These are phyloP conservation scores for Pipra filicauda DNA, from an alignment of 2,113 vertebrate genomes.

Conservation along the genomic window DNA sequence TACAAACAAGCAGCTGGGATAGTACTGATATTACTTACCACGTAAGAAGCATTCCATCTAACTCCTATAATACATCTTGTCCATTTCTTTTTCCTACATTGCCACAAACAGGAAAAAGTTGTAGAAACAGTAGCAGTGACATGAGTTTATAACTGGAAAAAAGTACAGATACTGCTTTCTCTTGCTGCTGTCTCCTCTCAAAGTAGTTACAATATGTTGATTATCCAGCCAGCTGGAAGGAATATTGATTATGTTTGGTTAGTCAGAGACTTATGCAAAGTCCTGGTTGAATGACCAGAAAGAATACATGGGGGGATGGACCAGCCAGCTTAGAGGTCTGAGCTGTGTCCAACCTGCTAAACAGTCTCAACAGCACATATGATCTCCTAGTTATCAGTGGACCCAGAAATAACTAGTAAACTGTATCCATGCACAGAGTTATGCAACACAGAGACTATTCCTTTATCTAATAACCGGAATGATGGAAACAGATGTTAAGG, in stretches of 20 bases:
- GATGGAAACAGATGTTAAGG: neutral
- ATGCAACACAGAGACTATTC: neutral
- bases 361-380: neutral
- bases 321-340: neutral
- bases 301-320: neutral
- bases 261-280: accelerated
- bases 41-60: neutral
- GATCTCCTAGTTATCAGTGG: neutral
- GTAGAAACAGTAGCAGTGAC: neutral
- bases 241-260: neutral
- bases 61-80: neutral
- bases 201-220: neutral
- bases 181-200: neutral
- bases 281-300: neutral
- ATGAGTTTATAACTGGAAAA: neutral
- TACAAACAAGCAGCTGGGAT: neutral
- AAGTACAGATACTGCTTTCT: neutral
- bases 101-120: neutral
- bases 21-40: neutral
- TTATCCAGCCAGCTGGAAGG: neutral
- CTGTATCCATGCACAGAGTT: neutral
- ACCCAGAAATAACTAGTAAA: neutral
- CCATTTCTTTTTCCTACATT: neutral
- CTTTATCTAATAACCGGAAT: neutral
- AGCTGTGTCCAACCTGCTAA: neutral